Evolutionary conservation across 1,140 invertebrate genomes (phyloP).

Genomic region (Lamellibrachia luymesi): DNA sequence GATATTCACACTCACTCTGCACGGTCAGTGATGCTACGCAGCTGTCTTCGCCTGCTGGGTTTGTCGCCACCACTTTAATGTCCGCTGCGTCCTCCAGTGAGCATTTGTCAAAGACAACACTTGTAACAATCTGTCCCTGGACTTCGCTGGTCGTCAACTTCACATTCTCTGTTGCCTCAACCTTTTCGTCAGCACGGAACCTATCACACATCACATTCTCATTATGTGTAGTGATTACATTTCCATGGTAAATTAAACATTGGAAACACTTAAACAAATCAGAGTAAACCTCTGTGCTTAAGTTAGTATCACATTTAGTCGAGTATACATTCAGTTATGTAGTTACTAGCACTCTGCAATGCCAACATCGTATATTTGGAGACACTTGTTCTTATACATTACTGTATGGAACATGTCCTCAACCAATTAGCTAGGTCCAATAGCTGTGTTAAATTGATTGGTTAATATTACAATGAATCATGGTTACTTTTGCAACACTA

Average conservation of each 20-base stretch:
- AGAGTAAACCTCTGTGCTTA: not conserved
- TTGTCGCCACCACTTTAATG: conserved; percentile 82
- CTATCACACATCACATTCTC: not conserved
- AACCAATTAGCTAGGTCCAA: too few relatives aligned
- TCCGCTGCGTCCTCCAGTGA: conserved; percentile 78
- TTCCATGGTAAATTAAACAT: not conserved
- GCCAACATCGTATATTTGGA: too few relatives aligned
- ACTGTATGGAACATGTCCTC: too few relatives aligned
- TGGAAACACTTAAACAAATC: not conserved
- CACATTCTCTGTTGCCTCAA: conserved; percentile 14
- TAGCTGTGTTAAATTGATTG: too few relatives aligned
- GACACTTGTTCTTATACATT: too few relatives aligned
- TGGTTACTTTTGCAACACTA: too few relatives aligned
- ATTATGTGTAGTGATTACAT: not conserved
- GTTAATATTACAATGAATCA: too few relatives aligned
- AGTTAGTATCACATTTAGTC: not conserved
- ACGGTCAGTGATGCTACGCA: conserved; percentile 52
- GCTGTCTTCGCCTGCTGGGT: conserved; percentile 78
- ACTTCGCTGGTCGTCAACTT: conserved; percentile 17
- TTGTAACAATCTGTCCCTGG: conserved; percentile 45
- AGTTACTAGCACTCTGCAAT: not conserved
- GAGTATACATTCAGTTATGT: not conserved
- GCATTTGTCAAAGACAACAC: conserved; percentile 73
- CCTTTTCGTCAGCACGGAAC: conserved; percentile 24
- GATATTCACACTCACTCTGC: conserved; percentile 36